Evolutionary conservation across 2,797 vertebrate genomes (phyloP), one percentile per base, ranked within the genome.

Genomic region (Sebastes reedi): DNA sequence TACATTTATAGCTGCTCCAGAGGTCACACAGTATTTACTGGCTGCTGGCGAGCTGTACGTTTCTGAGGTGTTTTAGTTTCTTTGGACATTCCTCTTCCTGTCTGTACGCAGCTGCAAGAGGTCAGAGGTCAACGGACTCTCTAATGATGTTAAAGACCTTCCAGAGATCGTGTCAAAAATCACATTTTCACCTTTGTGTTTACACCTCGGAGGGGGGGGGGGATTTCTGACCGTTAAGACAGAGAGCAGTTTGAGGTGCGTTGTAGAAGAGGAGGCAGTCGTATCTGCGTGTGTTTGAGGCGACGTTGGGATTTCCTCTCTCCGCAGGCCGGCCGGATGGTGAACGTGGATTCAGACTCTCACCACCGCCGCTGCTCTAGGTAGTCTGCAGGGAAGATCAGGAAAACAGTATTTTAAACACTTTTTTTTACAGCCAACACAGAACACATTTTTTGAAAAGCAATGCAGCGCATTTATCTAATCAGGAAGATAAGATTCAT

Each of bases 171-270:
- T 24, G 24, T 30, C 22, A 20, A 55, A 12, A 50, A 8, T 64
- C 86, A 85, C 84, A 91, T 88, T 91, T 92, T 90, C 93, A 91
- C 87, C 90, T 88, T 54, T 75, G 27, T 59, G 84, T 90, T 90
- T 46, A 2, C 22, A 46, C 68, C 73, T 60, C 2, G 1, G 11
- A 12, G 34, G 34, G 29, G 68, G 16, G 20, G 18, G 32, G 68
- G 20, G 8, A 3, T 22, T 16, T 60, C 6, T 25, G 64, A 62
- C 13, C 1, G 62, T 32, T 10, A 30, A 58, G 46, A 66, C 42
- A 72, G 22, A 69, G 30, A 58, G 54, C 24, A n/a, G 27, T 13
- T 39, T 39, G 2, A 42, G 36, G n/a, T 12, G 42, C 54, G 42
- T 8, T 20, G 1, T 10, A 34, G 52, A 61, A 20, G 65, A 59